Conservation (phyloP, 2,888 invertebrate genomes). For the Crocallis elinguaria region DNA sequence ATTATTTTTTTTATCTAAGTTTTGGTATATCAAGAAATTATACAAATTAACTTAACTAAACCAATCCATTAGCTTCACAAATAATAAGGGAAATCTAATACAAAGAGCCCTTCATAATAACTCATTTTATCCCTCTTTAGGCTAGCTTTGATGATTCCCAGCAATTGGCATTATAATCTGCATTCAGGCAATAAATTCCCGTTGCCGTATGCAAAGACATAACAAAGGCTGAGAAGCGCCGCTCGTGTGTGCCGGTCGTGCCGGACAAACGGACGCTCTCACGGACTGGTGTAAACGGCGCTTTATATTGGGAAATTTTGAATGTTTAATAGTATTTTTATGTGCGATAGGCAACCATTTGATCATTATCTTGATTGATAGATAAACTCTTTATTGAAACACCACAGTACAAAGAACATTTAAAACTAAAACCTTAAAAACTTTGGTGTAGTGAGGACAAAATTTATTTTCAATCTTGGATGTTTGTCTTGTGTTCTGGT, state of each 20-base stretch:
- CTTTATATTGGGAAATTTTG: constrained; percentile 33
- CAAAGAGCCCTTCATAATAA: constrained; percentile 12
- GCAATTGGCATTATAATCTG: constrained; percentile 37
- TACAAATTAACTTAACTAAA: no score
- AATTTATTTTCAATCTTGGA: no score
- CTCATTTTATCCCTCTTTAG: constrained; percentile 19
- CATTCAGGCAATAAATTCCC: constrained; percentile 56
- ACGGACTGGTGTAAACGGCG: constrained; percentile 46
- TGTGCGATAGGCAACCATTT: no score
- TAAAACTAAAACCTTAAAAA: no score
- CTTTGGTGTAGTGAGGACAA: no score
- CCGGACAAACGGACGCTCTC: constrained; percentile 65
- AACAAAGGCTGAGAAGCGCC: constrained; percentile 52
- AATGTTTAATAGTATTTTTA: neutral
- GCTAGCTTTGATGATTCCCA: constrained; percentile 23
- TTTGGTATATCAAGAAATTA: no score
- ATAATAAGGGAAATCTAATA: constrained; percentile 9
- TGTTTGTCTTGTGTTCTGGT: no score
- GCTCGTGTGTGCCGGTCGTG: constrained; percentile 63
- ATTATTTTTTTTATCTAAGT: no score
- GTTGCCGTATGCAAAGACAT: constrained; percentile 54
- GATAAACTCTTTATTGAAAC: no score
- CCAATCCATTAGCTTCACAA: neutral
- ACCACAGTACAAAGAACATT: no score
- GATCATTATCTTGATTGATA: no score